These are phyloP conservation scores for Dromas ardeola DNA, from an alignment of 2,113 vertebrate genomes.

Conservation along the genomic window DNA sequence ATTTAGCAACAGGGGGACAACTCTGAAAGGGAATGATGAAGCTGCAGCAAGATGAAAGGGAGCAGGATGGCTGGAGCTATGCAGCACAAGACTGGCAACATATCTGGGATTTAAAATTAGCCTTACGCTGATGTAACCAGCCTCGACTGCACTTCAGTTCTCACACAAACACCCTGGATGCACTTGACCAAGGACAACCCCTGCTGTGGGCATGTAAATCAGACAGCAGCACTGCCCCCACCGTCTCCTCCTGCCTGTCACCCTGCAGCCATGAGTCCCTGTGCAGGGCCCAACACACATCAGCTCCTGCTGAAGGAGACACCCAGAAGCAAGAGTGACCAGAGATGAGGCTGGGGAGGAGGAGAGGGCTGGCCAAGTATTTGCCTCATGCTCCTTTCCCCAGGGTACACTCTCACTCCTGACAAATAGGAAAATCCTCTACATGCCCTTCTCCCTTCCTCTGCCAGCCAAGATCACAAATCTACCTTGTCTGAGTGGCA, in stretches of 20 bases:
- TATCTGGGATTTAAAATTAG: constrained; percentile 15
- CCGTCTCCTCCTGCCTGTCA: not conserved
- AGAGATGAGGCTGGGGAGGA: not conserved
- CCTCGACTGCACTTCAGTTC: not conserved
- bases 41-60: not conserved
- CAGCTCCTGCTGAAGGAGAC: not conserved
- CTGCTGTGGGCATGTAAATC: not conserved
- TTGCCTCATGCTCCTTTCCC: not conserved
- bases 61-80: not conserved
- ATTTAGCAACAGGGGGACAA: not conserved
- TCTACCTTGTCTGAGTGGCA: not conserved
- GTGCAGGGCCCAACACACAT: not conserved
- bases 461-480: not conserved
- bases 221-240: not conserved
- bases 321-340: not conserved
- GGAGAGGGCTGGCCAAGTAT: not conserved
- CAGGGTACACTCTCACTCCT: not conserved
- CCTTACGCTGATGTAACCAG: not conserved
- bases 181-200: not conserved
- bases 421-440: not conserved
- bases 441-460: not conserved
- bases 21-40: not conserved
- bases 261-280: not conserved
- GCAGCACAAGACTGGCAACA: not conserved
- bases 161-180: not conserved